Percentiles rank a stretch among this genome's conserved stretches.
These are phyloP conservation scores for Papilio elwesi DNA, from an alignment of 2,888 invertebrate genomes.

Conservation along the genomic window DNA sequence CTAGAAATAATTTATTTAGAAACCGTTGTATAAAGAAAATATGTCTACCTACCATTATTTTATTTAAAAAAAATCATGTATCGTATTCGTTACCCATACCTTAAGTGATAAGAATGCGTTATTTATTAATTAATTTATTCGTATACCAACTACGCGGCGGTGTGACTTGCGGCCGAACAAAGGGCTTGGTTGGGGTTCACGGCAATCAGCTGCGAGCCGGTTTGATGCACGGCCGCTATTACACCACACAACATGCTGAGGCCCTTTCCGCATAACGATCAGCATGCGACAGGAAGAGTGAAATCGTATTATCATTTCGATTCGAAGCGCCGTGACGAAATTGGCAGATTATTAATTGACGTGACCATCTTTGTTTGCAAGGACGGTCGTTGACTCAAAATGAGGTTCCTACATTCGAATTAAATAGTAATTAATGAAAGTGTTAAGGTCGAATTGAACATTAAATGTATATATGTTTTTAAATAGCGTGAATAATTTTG, in stretches of 20 bases:
- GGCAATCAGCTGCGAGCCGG: constrained; percentile 30
- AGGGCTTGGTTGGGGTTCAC: constrained; percentile 22
- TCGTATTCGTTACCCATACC: too few species aligned
- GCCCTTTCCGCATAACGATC: constrained; percentile 35
- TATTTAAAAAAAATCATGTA: too few species aligned
- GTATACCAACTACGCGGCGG: not conserved
- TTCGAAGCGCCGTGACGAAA: not conserved
- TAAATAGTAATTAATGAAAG: constrained; percentile 7
- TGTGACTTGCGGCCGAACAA: constrained; percentile 4
- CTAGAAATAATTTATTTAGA: too few species aligned
- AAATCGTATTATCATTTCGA: not conserved
- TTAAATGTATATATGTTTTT: not conserved
- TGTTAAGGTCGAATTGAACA: constrained; percentile 12
- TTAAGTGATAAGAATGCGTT: too few species aligned
- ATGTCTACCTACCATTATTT: too few species aligned
- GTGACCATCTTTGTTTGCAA: constrained; percentile 25
- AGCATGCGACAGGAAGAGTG: constrained; percentile 24
- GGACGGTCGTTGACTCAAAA: constrained; percentile 31
- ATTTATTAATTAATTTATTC: too few species aligned
- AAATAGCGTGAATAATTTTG: constrained; percentile 11
- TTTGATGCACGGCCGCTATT: constrained; percentile 30
- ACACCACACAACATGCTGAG: constrained; percentile 16
- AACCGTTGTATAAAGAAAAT: too few species aligned
- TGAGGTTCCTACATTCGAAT: not conserved
- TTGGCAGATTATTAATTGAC: constrained; percentile 25